Evolutionary conservation across 2,888 invertebrate species (phyloP), one percentile per base, ranked within the genome.

Genomic region (Pedicia rivosa): DNA sequence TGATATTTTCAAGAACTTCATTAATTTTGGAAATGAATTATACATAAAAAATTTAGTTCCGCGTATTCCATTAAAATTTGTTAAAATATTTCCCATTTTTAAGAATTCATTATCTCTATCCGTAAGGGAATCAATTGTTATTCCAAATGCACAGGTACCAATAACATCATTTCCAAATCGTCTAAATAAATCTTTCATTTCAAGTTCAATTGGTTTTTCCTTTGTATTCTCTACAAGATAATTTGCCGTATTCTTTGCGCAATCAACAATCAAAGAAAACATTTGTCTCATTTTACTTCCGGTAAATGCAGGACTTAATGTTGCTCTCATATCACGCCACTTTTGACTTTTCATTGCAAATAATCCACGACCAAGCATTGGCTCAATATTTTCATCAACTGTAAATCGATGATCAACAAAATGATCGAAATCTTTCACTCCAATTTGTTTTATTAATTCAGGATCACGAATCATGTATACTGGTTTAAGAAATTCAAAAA

Each of bases 51-150:
- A 52, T 37, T 54, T 55, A 0, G 55, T 4, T 33, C 48, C 52
- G 29, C 25, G 12, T 6, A 39, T 2, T 5, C 39, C 37, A 5
- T 40, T 46, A 30, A 64, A 61, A 15, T 53, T 52, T 1, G 64
- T 56, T 2, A 58, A 50, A 5, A 49, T 47, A 41, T 59, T 62
- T 2, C 65, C 67, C 54, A 57, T 63, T n/a, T 46, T 37, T 41
- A 63, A 72, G 50, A 74, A 73, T 25, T 65, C 52, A 43, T 72
- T 71, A 12, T 67, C 46, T 5, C 51, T 55, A 0, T 68, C 57
- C 2, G 50, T 49, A n/a, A 66, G 54, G 0, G 74, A 72, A 50
- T 72, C 61, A 2, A 69, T 62, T 39, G 66, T 59, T 1, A 64
- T 40, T 0, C 64, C 64, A 38, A 56, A 58, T 1, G 55, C 58